A percentile compares a stretch with the other conserved stretches of the same genome.
Evolutionary conservation across 2,113 vertebrate species (phyloP).

Genomic region (Seriola quinqueradiata): DNA sequence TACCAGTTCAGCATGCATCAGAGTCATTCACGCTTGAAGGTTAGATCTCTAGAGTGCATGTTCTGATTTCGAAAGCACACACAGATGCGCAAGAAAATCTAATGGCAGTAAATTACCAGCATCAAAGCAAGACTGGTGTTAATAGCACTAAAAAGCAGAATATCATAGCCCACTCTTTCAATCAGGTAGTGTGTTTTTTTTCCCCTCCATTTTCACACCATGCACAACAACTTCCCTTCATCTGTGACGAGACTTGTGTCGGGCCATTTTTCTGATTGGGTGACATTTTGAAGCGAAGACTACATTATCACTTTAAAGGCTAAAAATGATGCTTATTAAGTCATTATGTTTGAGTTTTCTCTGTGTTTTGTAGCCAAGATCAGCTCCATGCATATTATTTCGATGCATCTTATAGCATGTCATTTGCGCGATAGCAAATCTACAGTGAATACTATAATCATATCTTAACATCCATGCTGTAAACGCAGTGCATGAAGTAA

Average conservation of each 20-base stretch:
- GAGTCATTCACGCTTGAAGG: constrained; percentile 49
- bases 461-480: constrained; percentile 2
- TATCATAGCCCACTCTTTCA: constrained; percentile 46
- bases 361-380: not conserved
- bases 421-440: not conserved
- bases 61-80: constrained; percentile 44
- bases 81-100: constrained; percentile 31
- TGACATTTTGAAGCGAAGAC: constrained; percentile 34
- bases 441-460: not conserved
- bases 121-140: constrained; percentile 62
- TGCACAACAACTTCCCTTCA: constrained; percentile 66
- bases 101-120: constrained; percentile 52
- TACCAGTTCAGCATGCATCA: constrained; percentile 52
- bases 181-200: constrained; percentile 63
- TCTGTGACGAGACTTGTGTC: constrained; percentile 5
- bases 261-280: not conserved
- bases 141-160: constrained; percentile 62
- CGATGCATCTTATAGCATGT: not conserved
- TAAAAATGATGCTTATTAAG: not conserved
- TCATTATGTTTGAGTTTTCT: not conserved
- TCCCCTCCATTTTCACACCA: constrained; percentile 68
- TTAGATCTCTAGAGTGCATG: constrained; percentile 46
- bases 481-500: not conserved
- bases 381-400: constrained; percentile 7
- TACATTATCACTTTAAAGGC: not conserved